Base-by-base conservation (phyloP, 30 jellyfish, hydroid and myxozoan genomes). In the Pelagia noctiluca region DNA sequence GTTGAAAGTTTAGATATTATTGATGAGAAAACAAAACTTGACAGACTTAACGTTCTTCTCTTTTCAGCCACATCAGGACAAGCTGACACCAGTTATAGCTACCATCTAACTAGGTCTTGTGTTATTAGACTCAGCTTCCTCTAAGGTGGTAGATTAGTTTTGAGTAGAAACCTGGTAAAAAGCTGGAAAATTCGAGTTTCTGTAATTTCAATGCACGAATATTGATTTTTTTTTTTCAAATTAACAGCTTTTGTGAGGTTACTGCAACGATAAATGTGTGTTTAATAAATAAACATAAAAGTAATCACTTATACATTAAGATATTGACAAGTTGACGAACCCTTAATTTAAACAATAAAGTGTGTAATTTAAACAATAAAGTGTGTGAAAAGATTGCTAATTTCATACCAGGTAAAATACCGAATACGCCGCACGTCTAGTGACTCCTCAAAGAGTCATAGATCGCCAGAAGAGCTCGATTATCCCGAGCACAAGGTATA, bases 371-470 rank as follows among this genome's bases (percentile, higher is more conserved):
- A n/a, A 37, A n/a, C 36, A 42, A 22, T 37, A 37, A 49, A 72
- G 26, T 46, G 22, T 33, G 60, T 76, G 67, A 26, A 67, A 63
- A 42, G 63, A 16, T 5, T 42, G 16, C 8, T 42, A 5, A 8
- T 16, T 5, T 80, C 26, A 66, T 38, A 54, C 31, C 53, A 80
- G 91, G 91, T 80, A 0, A 80, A 49, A 67, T 42, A 71, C 52
- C 46, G 84, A 47, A 80, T 80, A 12, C 91, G 91, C 29, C 91
- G 91, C 18, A 71, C 61, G 30, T 80, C 91, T 36, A 80, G 72
- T 33, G 48, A 49, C 63, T 37, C 91, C 22, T 65, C 64, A 30
- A 42, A 52, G 26, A 80, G 76, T 50, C 78, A 65, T 26, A 80
- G 75, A 71, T 47, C 91, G 26, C 77, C 84, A n/a, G 91, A 80